Conservation (phyloP, 30 jellyfish, hydroid and myxozoan genomes). For the Hydractinia symbiolongicarpus region DNA sequence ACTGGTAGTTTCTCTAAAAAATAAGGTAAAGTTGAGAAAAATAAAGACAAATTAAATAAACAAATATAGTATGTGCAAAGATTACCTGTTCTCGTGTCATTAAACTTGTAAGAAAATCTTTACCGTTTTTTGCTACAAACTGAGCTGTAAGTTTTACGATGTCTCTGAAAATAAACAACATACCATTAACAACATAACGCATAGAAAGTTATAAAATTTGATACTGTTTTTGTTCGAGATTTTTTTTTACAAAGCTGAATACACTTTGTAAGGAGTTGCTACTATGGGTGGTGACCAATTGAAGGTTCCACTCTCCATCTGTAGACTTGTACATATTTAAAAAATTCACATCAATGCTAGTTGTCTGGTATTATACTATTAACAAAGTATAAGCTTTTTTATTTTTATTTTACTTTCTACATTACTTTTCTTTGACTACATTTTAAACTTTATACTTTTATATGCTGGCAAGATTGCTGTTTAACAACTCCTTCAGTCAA, state of each 20-base stretch:
- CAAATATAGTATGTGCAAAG: background rate
- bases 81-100: conserved; percentile 37
- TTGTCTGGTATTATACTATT: too few relatives aligned
- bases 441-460: too few relatives aligned
- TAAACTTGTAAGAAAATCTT: conserved; percentile 46
- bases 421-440: too few relatives aligned
- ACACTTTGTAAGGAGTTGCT: background rate
- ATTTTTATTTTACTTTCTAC: too few relatives aligned
- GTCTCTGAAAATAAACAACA: conserved; percentile 43
- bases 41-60: background rate
- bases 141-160: conserved; percentile 93
- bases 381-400: too few relatives aligned
- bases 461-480: too few relatives aligned
- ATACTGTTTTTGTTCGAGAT: background rate
- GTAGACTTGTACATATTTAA: too few relatives aligned
- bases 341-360: too few relatives aligned
- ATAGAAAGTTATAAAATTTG: background rate
- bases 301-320: too few relatives aligned
- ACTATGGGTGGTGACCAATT: background rate
- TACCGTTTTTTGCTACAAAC: conserved; percentile 95
- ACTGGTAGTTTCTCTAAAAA: conserved; percentile 78
- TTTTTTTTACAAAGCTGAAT: background rate
- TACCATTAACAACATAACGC: background rate
- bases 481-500: too few relatives aligned
- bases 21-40: background rate